Base-by-base conservation (phyloP, 92 coral and sea anemone genomes). In the Porites lobata region DNA sequence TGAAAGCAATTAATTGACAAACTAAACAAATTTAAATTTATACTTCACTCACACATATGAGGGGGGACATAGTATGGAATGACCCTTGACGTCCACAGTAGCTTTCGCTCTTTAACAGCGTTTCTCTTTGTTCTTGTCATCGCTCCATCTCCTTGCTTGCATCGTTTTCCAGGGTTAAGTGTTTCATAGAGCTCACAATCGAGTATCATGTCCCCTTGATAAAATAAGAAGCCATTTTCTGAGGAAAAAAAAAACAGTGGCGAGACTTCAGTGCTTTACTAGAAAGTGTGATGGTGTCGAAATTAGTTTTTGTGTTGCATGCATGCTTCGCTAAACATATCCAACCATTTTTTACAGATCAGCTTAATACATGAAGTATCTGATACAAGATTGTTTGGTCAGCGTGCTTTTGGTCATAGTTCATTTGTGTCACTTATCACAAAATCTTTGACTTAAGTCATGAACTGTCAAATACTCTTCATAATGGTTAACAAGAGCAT, bases 161-260 rank as follows among this genome's bases (percentile, higher is more conserved):
- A 81, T 6, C 52, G 52, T 32, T 81, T 53, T 56, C 76, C 76
- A 20, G 91, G 84, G 57, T 88, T 84, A 15, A 92, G 92, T 63
- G 76, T 62, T 75, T 78, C 85, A 56, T 85, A 83, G 12, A 93
- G 91, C 26, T 96, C 97, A 50, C 90, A 86, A 57, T 94, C 96
- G 19, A 92, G 68, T 20, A 90, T 54, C 65, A 96, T 92, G 83
- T 96, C 98, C 9, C 98, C 98, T 81, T 94, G 96, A 82, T 68
- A 64, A 26, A 81, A 81, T 19, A 67, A 67, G 65, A 81, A 81
- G 17, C 85, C 85, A 67, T 68, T 22, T 17, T 14, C 85, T 81
- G n/a, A 74, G 7, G 1, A 12, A 9, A 50, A 53, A 53, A 51
- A 9, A 32, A 10, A 24, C 8, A 14, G 26, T 0, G 4, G 43